Percentiles rank a stretch among this genome's conserved stretches.
Evolutionary conservation across 2,888 invertebrate species (phyloP).

Genomic region (Folsomia manolachei): DNA sequence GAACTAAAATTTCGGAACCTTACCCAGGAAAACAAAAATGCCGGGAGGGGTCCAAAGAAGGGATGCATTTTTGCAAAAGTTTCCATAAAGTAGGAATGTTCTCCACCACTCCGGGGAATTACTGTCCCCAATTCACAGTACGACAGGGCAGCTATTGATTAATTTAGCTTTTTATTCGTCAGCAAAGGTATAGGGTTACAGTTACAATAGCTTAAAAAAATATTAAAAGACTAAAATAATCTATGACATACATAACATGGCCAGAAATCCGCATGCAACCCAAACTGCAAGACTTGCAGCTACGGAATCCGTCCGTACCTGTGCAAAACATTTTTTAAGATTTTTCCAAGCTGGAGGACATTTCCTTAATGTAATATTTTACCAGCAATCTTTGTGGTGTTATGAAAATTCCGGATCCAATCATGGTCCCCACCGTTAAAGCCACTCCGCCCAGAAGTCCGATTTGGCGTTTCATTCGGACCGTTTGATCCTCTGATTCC

Average conservation of each 20-base stretch:
- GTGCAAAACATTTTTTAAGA: no score
- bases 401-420: slow-evolving; percentile 93
- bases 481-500: slow-evolving; percentile 44
- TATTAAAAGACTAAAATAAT: not conserved
- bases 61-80: slow-evolving; percentile 61
- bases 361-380: no score
- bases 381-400: slow-evolving; percentile 30
- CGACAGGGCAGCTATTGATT: slow-evolving; percentile 73
- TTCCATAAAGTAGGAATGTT: slow-evolving; percentile 60
- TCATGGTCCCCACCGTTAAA: slow-evolving; percentile 98
- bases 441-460: slow-evolving; percentile 98
- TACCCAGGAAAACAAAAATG: slow-evolving; percentile 71
- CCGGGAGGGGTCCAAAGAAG: slow-evolving; percentile 72
- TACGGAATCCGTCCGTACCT: slow-evolving; percentile 73
- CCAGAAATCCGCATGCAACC: slow-evolving; percentile 89
- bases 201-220: not conserved
- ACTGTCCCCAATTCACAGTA: slow-evolving; percentile 93
- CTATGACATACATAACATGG: slow-evolving; percentile 73
- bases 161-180: not conserved
- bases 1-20: no score
- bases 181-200: no score
- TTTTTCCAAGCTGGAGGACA: no score
- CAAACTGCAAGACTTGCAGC: slow-evolving; percentile 92
- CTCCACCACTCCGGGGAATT: slow-evolving; percentile 88
- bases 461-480: slow-evolving; percentile 79